These are phyloP conservation scores for Notodonta dromedarius DNA, from an alignment of 2,888 invertebrate species.

Conservation along the genomic window DNA sequence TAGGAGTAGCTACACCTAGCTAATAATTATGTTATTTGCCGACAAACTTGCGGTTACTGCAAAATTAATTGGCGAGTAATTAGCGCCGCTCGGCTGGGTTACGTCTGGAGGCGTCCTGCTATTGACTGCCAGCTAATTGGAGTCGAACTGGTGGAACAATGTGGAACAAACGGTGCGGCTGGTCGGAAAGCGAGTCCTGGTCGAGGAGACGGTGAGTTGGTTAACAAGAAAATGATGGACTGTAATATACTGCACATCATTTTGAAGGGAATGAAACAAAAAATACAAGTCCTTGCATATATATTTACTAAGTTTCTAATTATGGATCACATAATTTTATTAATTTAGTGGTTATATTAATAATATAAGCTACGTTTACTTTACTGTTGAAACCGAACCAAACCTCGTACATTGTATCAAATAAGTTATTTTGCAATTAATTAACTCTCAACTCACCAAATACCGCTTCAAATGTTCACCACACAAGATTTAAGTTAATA, in stretches of 20 bases:
- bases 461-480: not conserved
- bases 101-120: conserved; percentile 76
- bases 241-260: too few relatives aligned
- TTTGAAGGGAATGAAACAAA: too few relatives aligned
- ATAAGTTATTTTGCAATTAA: not conserved
- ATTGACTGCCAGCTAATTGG: conserved; percentile 80
- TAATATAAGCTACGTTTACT: not conserved
- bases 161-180: conserved; percentile 54
- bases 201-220: conserved; percentile 4
- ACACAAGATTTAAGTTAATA: not conserved
- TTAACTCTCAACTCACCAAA: not conserved
- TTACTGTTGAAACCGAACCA: not conserved
- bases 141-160: conserved; percentile 64
- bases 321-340: too few relatives aligned
- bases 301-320: too few relatives aligned
- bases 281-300: too few relatives aligned
- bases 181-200: conserved; percentile 44
- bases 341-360: too few relatives aligned
- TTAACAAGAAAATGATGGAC: too few relatives aligned
- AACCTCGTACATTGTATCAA: not conserved
- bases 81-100: conserved; percentile 67
- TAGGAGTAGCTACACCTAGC: not conserved
- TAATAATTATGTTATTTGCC: not conserved
- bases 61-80: conserved; percentile 81
- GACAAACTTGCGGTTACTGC: conserved; percentile 57